Conservation (phyloP, 2,797 vertebrate species). For the Dallia pectoralis region DNA sequence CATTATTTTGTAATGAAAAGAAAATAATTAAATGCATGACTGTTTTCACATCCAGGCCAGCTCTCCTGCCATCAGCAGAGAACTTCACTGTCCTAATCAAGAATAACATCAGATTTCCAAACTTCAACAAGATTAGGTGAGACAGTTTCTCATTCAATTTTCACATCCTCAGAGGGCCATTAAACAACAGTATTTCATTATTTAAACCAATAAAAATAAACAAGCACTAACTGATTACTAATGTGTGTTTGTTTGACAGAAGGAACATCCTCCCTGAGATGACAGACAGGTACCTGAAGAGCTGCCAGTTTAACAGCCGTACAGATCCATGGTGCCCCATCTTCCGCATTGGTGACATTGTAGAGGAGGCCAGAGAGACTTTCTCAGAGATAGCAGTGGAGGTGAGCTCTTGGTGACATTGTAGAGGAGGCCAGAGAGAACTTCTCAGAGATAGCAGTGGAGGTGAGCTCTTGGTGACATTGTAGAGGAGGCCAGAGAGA, state of each 20-base stretch:
- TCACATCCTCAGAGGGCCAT: background rate
- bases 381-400: conserved; percentile 81
- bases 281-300: conserved; percentile 68
- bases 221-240: background rate
- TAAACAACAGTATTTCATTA: background rate
- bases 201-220: background rate
- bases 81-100: conserved; percentile 91
- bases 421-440: too few species aligned
- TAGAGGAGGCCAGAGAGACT: conserved; percentile 76
- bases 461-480: too few species aligned
- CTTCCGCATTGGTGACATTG: conserved; percentile 81
- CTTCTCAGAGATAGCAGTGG: too few species aligned
- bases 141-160: conserved; percentile 35
- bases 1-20: background rate
- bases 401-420: conserved; percentile 68
- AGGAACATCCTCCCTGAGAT: conserved; percentile 82
- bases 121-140: conserved; percentile 82
- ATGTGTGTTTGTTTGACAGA: conserved; percentile 43
- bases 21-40: background rate
- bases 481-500: too few species aligned
- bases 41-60: conserved; percentile 67
- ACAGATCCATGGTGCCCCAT: conserved; percentile 78
- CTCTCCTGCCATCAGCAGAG: conserved; percentile 79
- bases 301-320: conserved; percentile 70
- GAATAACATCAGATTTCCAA: conserved; percentile 83